Evolutionary conservation across 64 coral and sea anemone genomes (phyloP).

Genomic region (Anthopleura sola): DNA sequence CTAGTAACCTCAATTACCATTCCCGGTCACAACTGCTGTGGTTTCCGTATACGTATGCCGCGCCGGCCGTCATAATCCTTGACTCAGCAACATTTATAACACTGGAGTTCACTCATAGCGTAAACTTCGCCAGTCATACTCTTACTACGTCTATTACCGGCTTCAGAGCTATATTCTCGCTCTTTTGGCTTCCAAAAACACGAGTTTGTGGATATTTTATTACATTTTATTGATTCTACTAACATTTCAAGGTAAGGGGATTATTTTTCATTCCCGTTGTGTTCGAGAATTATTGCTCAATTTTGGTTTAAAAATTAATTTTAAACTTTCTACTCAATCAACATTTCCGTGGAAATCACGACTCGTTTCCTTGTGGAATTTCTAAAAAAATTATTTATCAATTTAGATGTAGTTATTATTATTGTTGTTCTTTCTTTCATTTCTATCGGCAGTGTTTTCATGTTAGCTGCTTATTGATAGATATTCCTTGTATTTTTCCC

Average conservation of each 20-base stretch:
- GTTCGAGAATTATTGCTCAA: not conserved
- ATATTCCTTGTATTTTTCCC: no score
- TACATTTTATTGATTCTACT: not conserved
- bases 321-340: not conserved
- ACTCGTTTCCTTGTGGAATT: not conserved
- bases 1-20: not conserved
- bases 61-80: not conserved
- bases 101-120: not conserved
- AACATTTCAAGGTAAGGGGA: not conserved
- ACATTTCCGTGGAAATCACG: not conserved
- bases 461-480: not conserved
- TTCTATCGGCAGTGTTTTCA: not conserved
- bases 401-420: not conserved
- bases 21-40: not conserved
- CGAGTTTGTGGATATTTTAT: not conserved
- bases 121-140: not conserved
- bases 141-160: not conserved
- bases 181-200: not conserved
- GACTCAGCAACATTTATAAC: slow-evolving; percentile 1
- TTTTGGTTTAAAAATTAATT: not conserved
- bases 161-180: not conserved
- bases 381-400: not conserved
- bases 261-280: not conserved
- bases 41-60: not conserved
- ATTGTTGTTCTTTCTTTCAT: not conserved